Percentiles rank a stretch among this genome's conserved stretches.
Conservation (phyloP, 2,888 invertebrate genomes). For the Hydrotaea diabolus region DNA sequence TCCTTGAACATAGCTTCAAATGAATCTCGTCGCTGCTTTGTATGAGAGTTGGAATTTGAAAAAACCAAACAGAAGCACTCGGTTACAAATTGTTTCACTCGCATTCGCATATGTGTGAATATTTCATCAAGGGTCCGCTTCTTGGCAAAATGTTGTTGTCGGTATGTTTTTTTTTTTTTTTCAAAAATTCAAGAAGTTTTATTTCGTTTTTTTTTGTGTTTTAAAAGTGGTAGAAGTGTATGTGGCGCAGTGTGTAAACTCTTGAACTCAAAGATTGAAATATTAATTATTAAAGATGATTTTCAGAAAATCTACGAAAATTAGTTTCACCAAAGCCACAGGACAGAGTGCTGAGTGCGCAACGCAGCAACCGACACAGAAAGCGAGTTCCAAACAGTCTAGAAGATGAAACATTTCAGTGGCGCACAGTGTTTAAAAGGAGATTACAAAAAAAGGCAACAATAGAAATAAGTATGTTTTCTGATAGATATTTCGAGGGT, state of each 20-base stretch:
- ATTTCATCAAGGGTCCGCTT: neutral
- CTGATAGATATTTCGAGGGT: no score
- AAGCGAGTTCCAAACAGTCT: neutral
- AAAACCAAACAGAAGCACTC: neutral
- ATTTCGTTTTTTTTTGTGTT: neutral
- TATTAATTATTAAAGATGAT: conserved; percentile 69
- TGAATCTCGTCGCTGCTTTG: neutral
- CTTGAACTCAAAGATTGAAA: conserved; percentile 34
- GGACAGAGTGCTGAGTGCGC: conserved; percentile 13
- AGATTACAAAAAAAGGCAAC: no score
- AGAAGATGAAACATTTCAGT: conserved; percentile 2
- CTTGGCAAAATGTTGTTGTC: conserved; percentile 5
- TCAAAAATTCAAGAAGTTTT: neutral
- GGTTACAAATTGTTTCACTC: neutral
- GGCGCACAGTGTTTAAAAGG: neutral
- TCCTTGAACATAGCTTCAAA: conserved; percentile 16
- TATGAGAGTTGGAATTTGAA: neutral
- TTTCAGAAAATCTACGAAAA: conserved; percentile 64
- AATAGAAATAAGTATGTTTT: no score
- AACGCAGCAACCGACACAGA: conserved; percentile 11
- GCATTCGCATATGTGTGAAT: neutral
- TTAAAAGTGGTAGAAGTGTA: neutral
- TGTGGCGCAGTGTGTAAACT: neutral
- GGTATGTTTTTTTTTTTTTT: neutral
- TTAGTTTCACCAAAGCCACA: conserved; percentile 50